Evolutionary conservation across 1,140 invertebrate genomes (phyloP).

Genomic region (Akabosia matsudoensis): DNA sequence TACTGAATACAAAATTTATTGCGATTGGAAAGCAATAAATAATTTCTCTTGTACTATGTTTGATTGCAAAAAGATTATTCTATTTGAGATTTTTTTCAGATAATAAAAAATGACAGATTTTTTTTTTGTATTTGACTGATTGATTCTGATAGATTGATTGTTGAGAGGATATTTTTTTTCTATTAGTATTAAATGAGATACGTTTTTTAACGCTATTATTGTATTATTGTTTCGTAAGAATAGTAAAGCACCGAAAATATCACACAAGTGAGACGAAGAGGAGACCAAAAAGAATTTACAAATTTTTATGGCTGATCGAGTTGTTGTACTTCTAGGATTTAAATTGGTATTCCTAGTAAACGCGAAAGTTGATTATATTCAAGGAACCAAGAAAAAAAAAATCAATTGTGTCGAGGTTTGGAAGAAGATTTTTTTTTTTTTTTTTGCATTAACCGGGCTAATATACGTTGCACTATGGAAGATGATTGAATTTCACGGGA

Average conservation of each 20-base stretch:
- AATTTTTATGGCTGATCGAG: background rate
- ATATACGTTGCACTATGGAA: too few species aligned
- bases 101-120: background rate
- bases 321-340: too few species aligned
- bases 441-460: too few species aligned
- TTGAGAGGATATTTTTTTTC: too few species aligned
- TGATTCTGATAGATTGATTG: background rate
- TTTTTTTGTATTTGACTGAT: too few species aligned
- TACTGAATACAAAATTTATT: background rate
- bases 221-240: background rate
- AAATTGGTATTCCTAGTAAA: too few species aligned
- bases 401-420: too few species aligned
- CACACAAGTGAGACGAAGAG: background rate
- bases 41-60: background rate
- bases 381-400: too few species aligned
- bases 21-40: background rate
- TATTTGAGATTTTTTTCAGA: background rate
- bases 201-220: too few species aligned
- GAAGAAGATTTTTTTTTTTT: too few species aligned
- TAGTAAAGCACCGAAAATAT: slow-evolving; percentile 23
- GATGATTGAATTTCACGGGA: too few species aligned
- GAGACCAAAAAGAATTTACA: background rate
- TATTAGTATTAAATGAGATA: background rate
- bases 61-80: background rate
- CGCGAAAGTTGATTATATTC: too few species aligned